A percentile compares a stretch with the other conserved stretches of the same genome.
These are phyloP conservation scores for Drosophila mettleri DNA, from an alignment of 2,888 invertebrate genomes.

Conservation along the genomic window DNA sequence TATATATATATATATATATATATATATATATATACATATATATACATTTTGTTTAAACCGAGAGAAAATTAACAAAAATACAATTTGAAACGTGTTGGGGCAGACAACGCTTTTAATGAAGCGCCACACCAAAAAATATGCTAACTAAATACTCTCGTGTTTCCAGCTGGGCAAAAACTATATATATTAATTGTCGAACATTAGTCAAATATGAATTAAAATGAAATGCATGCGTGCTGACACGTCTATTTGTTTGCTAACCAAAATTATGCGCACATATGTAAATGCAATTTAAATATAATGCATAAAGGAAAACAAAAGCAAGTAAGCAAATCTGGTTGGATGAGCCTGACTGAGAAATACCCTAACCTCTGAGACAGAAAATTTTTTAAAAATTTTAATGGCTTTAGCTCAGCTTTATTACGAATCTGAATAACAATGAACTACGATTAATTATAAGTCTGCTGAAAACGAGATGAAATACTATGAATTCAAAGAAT, in stretches of 20 bases:
- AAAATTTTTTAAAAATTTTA: too few relatives aligned
- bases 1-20: conserved; percentile 44
- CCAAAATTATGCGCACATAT: conserved; percentile 14
- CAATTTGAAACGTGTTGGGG: conserved; percentile 40
- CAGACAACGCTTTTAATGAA: conserved; percentile 62
- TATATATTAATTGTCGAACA: conserved; percentile 43
- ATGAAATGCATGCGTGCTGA: conserved; percentile 19
- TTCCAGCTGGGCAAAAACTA: conserved; percentile 25
- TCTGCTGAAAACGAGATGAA: too few relatives aligned
- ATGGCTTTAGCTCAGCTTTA: too few relatives aligned
- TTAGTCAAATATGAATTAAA: conserved; percentile 45
- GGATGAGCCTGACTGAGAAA: neutral
- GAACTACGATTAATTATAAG: too few relatives aligned
- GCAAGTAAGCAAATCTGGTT: neutral
- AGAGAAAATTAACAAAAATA: conserved; percentile 51
- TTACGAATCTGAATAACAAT: too few relatives aligned
- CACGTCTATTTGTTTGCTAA: conserved; percentile 26
- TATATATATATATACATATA: conserved; percentile 19
- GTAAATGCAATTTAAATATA: conserved; percentile 26
- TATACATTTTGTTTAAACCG: conserved; percentile 39
- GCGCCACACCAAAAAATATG: conserved; percentile 55
- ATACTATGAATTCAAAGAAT: too few relatives aligned
- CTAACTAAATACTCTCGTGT: conserved; percentile 24
- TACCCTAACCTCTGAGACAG: too few relatives aligned
- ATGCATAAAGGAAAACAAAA: conserved; percentile 4